These are phyloP conservation scores for Parnassius glacialis DNA, from an alignment of 2,888 invertebrate genomes.

Conservation along the genomic window DNA sequence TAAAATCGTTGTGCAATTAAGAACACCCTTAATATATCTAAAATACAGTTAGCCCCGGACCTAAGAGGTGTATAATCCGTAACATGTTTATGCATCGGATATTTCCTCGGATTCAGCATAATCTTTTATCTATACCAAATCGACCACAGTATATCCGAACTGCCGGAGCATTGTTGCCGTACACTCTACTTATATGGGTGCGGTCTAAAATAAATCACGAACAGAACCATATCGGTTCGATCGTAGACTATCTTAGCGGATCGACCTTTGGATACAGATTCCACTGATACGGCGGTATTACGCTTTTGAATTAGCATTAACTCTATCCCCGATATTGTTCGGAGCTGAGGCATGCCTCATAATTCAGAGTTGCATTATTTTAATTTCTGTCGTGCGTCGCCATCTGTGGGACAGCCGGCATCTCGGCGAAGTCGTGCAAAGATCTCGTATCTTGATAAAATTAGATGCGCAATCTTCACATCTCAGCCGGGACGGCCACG, in stretches of 20 bases:
- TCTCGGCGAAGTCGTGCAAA: constrained; percentile 58
- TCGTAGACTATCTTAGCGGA: constrained; percentile 68
- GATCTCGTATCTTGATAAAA: constrained; percentile 57
- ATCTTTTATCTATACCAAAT: constrained; percentile 77
- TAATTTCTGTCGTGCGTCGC: constrained; percentile 60
- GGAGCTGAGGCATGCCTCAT: constrained; percentile 51
- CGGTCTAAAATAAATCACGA: constrained; percentile 78
- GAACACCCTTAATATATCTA: background rate
- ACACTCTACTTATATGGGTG: constrained; percentile 74
- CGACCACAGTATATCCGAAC: constrained; percentile 74
- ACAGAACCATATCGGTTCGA: constrained; percentile 73
- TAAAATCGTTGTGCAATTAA: too few relatives aligned
- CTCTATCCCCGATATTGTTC: constrained; percentile 67
- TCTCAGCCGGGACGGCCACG: constrained; percentile 42
- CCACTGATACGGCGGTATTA: constrained; percentile 69
- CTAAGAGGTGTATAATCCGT: background rate
- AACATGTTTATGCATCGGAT: constrained; percentile 14
- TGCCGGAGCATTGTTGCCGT: constrained; percentile 70
- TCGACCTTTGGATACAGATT: constrained; percentile 62
- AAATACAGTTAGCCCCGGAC: background rate
- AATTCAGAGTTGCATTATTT: constrained; percentile 64
- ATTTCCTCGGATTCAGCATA: constrained; percentile 45
- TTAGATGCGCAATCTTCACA: constrained; percentile 61
- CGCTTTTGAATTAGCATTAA: constrained; percentile 76
- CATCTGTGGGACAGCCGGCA: constrained; percentile 39